A percentile compares a stretch with the other conserved stretches of the same genome.
Conservation (phyloP, 2,113 vertebrate genomes). For the Thunnus thynnus region DNA sequence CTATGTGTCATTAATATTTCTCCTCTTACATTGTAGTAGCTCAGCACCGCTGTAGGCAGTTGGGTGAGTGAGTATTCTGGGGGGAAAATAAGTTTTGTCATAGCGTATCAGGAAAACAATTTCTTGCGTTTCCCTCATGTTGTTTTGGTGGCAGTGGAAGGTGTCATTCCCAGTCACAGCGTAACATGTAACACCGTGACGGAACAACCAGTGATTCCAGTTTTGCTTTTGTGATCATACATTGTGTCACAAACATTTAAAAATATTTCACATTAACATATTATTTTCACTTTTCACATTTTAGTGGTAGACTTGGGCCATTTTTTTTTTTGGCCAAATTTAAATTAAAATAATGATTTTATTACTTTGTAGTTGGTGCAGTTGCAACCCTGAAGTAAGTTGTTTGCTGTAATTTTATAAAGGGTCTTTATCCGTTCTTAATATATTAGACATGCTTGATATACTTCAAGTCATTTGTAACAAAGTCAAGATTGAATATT, state of each 20-base stretch:
- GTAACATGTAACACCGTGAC: background rate
- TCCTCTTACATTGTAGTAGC: background rate
- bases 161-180: background rate
- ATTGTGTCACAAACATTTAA: background rate
- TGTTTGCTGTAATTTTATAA: background rate
- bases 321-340: too few species aligned
- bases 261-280: background rate
- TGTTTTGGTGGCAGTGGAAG: background rate
- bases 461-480: background rate
- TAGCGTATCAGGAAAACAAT: constrained; percentile 6
- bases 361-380: background rate
- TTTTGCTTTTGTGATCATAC: background rate
- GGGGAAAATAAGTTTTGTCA: constrained; percentile 13
- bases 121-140: background rate
- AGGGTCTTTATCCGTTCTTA: background rate
- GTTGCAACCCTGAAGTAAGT: background rate
- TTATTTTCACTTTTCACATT: background rate
- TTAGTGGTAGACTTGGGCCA: background rate
- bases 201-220: background rate
- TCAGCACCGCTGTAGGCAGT: background rate
- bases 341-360: too few species aligned
- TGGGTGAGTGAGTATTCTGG: constrained; percentile 7
- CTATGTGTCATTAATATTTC: constrained; percentile 8
- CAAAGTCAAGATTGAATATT: background rate
- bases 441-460: background rate